Evolutionary conservation across 2,797 vertebrate species (phyloP).

Genomic region (Crocidura indochinensis): DNA sequence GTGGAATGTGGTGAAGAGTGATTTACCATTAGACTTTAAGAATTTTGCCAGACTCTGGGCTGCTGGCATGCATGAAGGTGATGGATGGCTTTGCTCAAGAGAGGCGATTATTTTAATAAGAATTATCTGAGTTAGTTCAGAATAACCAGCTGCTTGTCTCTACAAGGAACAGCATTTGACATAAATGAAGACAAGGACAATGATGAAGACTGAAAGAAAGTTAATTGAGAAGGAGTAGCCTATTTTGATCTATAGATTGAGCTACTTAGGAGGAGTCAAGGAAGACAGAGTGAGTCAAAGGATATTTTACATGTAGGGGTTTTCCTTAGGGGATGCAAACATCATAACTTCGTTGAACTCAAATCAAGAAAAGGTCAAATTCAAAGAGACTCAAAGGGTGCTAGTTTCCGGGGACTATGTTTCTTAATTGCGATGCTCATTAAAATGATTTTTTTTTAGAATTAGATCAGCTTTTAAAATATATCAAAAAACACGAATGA

Average conservation of each 20-base stretch:
- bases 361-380: conserved; percentile 72
- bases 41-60: background rate
- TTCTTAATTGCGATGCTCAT: conserved; percentile 73
- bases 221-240: conserved; percentile 81
- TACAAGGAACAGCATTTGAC: conserved; percentile 67
- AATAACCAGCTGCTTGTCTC: conserved; percentile 75
- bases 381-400: conserved; percentile 52
- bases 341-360: conserved; percentile 66
- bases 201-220: conserved; percentile 80
- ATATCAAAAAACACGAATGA: conserved; percentile 59
- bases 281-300: conserved; percentile 63
- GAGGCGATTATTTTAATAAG: conserved; percentile 70
- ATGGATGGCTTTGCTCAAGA: conserved; percentile 56
- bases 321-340: conserved; percentile 67
- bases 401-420: conserved; percentile 60
- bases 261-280: conserved; percentile 60
- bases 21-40: background rate
- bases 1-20: background rate
- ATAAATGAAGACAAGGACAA: conserved; percentile 78
- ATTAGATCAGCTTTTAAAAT: conserved; percentile 61
- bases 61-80: conserved; percentile 23
- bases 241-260: conserved; percentile 74
- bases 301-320: conserved; percentile 53
- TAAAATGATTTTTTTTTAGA: conserved; percentile 47
- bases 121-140: conserved; percentile 66